Percentiles rank a stretch among this genome's conserved stretches.
phyloP scores from a whole-genome alignment of 2,888 invertebrate genomes.

The Monopis laevigella region DNA sequence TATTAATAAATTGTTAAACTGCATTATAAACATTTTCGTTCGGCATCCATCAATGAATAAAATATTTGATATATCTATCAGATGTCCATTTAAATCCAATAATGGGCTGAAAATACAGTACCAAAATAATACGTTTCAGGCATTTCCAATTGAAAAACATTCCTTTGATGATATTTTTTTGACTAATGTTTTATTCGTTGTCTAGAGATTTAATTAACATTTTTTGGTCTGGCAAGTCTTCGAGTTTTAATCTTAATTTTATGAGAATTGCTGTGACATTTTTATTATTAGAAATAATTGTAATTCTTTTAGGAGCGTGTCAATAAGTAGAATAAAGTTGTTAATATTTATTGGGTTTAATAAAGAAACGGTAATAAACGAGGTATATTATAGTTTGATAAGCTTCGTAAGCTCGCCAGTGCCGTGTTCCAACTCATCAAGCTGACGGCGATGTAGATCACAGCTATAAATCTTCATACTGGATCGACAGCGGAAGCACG shows the following conservation, averaged over 20 bases:
- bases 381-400: too few species aligned
- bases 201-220: slow-evolving; percentile 1
- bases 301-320: background rate
- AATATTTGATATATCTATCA: slow-evolving; percentile 1
- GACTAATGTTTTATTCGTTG: background rate
- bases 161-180: background rate
- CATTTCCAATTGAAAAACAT: too few species aligned
- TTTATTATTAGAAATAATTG: background rate
- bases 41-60: slow-evolving; percentile 7
- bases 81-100: background rate
- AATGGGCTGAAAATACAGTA: too few species aligned
- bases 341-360: too few species aligned
- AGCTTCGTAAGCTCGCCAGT: background rate
- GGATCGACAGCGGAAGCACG: slow-evolving; percentile 13
- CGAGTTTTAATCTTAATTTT: background rate
- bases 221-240: background rate
- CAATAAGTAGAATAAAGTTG: background rate
- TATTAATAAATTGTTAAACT: slow-evolving; percentile 35
- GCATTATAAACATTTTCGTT: slow-evolving; percentile 24
- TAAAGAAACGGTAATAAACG: too few species aligned
- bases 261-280: background rate
- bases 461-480: slow-evolving; percentile 13
- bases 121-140: too few species aligned
- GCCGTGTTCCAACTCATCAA: slow-evolving; percentile 12
- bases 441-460: slow-evolving; percentile 8